Conservation (phyloP, 1,140 invertebrate genomes). For the Papilio dardanus region DNA sequence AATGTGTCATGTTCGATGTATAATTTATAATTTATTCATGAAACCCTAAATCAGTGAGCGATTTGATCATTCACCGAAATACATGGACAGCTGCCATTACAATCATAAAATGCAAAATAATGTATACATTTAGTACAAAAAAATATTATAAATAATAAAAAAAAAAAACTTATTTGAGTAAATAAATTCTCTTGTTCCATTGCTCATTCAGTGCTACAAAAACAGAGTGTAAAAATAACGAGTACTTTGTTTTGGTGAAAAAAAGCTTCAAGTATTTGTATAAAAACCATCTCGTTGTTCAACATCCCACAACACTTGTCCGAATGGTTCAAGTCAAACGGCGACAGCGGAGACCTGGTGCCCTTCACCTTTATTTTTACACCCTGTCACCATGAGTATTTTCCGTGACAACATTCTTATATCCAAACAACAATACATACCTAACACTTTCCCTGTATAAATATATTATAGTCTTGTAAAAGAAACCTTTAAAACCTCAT, state of each 20-base stretch:
- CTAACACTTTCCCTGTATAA: slow-evolving; percentile 82
- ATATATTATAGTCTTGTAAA: slow-evolving; percentile 81
- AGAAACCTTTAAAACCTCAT: slow-evolving; percentile 79
- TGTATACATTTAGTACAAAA: slow-evolving; percentile 75
- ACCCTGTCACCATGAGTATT: slow-evolving; percentile 79
- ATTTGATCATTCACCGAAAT: slow-evolving; percentile 67
- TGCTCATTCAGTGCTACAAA: slow-evolving; percentile 77
- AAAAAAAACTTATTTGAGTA: slow-evolving; percentile 80
- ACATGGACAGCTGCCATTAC: slow-evolving; percentile 79
- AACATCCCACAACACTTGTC: slow-evolving; percentile 40
- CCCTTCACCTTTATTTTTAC: slow-evolving; percentile 68
- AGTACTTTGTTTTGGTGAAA: slow-evolving; percentile 32
- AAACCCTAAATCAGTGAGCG: slow-evolving; percentile 73
- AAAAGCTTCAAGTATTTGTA: background rate
- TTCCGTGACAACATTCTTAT: slow-evolving; percentile 77
- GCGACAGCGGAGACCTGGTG: background rate
- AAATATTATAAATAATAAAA: slow-evolving; percentile 73
- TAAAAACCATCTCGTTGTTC: background rate
- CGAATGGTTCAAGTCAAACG: slow-evolving; percentile 8
- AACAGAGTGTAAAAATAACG: slow-evolving; percentile 78
- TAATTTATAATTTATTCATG: slow-evolving; percentile 73
- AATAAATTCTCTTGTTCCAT: slow-evolving; percentile 82
- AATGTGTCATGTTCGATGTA: slow-evolving; percentile 82
- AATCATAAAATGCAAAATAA: slow-evolving; percentile 80
- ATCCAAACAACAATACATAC: slow-evolving; percentile 78